phyloP scores from a whole-genome alignment of 2,888 invertebrate genomes.

The Dendrolimus houi region DNA sequence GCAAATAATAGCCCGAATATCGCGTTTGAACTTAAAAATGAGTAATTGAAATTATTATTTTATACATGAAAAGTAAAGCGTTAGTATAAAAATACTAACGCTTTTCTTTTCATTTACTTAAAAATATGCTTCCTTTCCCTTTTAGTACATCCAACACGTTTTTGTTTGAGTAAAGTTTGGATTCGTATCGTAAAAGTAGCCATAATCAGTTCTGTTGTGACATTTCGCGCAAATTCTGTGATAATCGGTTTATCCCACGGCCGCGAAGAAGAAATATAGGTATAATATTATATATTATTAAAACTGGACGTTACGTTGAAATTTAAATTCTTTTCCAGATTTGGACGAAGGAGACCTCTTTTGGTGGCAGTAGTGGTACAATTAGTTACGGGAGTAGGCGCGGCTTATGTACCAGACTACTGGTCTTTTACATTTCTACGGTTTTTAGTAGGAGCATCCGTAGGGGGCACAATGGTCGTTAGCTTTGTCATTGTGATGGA shows the following conservation, averaged over 20 bases:
- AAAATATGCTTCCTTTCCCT: neutral
- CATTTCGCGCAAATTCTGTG: too few species aligned
- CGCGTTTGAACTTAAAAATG: too few species aligned
- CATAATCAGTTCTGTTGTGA: too few species aligned
- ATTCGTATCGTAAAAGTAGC: too few species aligned
- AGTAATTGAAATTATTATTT: too few species aligned
- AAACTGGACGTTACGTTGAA: too few species aligned
- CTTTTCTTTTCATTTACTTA: neutral
- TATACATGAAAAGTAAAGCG: slow-evolving; percentile 20
- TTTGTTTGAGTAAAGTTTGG: too few species aligned
- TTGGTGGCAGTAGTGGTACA: slow-evolving; percentile 83
- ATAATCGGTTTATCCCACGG: too few species aligned
- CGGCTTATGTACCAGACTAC: slow-evolving; percentile 79
- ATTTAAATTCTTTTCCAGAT: slow-evolving; percentile 62
- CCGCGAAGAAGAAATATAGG: too few species aligned
- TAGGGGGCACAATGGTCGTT: slow-evolving; percentile 88
- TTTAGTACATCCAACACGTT: too few species aligned
- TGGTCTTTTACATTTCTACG: slow-evolving; percentile 79
- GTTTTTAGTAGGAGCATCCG: slow-evolving; percentile 83
- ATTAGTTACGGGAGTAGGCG: slow-evolving; percentile 79
- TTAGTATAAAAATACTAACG: slow-evolving; percentile 19
- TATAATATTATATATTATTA: too few species aligned
- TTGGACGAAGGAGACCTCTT: slow-evolving; percentile 84
- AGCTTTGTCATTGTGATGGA: slow-evolving; percentile 80
- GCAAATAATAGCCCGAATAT: too few species aligned